Evolutionary conservation across 2,797 vertebrate genomes (phyloP), one percentile per base, ranked within the genome.

Genomic region (Gambelia wislizenii): DNA sequence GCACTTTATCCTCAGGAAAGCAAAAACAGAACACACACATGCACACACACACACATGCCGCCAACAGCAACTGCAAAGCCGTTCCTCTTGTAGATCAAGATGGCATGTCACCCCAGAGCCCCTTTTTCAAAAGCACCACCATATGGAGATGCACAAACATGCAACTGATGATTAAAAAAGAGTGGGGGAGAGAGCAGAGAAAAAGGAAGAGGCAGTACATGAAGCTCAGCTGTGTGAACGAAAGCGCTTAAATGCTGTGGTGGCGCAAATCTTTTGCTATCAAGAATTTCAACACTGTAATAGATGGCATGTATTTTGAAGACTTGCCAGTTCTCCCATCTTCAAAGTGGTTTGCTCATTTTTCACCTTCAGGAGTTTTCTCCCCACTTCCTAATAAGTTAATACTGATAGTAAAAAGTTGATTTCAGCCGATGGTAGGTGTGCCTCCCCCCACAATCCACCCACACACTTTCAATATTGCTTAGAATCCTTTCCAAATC

Each of bases 61-160:
- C 33, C 88, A 44, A 87, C 91, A 75, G 79, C 89, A 42, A 87
- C 44, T 27, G 6, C 22, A 95, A 90, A 76, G 42, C 94, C 76
- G 33, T 92, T 93, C 83, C 92, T 91, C 90, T 93, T 78, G 83
- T 90, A 84, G 74, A 94, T 91, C 77, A 87, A 92, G 84, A 83
- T 82, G 69, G 82, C 89, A 67, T 93, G 92, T 94, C 90, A 94
- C 92, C 93, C 94, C 83, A 67, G 16, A 54, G 83, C 9, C 0
- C 90, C 89, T 84, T 88, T 92, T 94, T 96, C 93, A 95, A 93
- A 96, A 93, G 87, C 84, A 33, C 80, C 91, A 77, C 91, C 92
- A 90, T 96, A 95, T 95, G 96, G 95, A 96, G 96, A 93, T 92
- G 0, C 16, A 91, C 92, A 90, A 95, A 93, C 47, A 1, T 75